phyloP scores from a whole-genome alignment of 2,888 invertebrate genomes.

The Troides aeacus region DNA sequence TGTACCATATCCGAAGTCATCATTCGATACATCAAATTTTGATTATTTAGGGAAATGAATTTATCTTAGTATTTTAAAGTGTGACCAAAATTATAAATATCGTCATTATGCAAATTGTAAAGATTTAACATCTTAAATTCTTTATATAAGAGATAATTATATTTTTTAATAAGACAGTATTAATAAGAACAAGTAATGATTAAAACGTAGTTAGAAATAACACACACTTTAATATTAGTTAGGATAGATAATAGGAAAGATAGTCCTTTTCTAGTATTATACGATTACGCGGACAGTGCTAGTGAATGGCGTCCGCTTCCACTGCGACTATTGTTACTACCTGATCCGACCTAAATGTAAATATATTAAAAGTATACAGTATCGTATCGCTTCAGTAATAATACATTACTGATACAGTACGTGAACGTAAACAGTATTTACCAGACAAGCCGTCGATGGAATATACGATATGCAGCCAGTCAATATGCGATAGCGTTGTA shows the following conservation, averaged over 20 bases:
- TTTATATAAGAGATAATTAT: no score
- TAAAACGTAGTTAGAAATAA: no score
- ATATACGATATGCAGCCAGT: slow-evolving; percentile 19
- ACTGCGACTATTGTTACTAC: slow-evolving; percentile 44
- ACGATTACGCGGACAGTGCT: slow-evolving; percentile 18
- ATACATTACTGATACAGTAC: neutral
- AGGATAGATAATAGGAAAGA: slow-evolving; percentile 2
- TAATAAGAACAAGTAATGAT: no score
- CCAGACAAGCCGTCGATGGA: slow-evolving; percentile 1
- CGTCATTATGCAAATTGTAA: no score
- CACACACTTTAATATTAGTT: no score
- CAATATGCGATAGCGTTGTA: slow-evolving; percentile 40
- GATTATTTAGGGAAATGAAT: no score
- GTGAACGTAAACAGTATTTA: slow-evolving; percentile 14
- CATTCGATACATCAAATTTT: no score
- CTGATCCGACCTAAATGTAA: slow-evolving; percentile 38
- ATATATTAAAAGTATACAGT: slow-evolving; percentile 34
- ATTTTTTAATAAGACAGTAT: no score
- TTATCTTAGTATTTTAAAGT: no score
- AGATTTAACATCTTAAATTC: no score
- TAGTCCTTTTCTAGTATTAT: neutral
- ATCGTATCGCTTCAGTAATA: neutral
- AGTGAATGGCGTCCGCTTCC: slow-evolving; percentile 41
- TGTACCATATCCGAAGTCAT: no score
- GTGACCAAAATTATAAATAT: no score